Evolutionary conservation across 2,113 vertebrate genomes (phyloP), one percentile per base, ranked within the genome.

Genomic region (Solenodon paradoxus): DNA sequence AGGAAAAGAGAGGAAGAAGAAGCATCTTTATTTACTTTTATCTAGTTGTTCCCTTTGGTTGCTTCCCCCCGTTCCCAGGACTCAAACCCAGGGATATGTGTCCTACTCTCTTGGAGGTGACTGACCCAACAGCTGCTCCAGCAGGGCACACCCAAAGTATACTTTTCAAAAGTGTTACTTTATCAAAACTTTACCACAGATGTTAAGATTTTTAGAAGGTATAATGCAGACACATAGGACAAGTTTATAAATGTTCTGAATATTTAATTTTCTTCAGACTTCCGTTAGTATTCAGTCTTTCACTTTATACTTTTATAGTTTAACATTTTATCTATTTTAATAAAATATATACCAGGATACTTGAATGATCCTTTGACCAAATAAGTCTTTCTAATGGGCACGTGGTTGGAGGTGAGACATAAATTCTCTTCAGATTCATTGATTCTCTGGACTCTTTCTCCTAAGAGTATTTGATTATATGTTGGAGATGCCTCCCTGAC

Each of bases 321-420:
- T 75, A 87, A 79, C 53, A 55, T 95, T 71, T 57, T 42, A 30
- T 69, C 71, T 91, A 84, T 84, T 93, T 96, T 90, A 69, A 68
- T 83, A 42, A 87, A 42, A 49, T 55, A 53, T 55, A 35, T 20
- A 19, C n/a, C 32, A 68, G 20, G 22, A 88, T 61, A 22, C 5
- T 79, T 90, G 28, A 51, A 80, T 32, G 40, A 80, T 90, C 28
- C n/a, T 61, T 93, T 72, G 15, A 68, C 69, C 40, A 68, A 74
- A 79, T 40, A 1, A 74, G 17, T 40, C 55, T 95, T 95, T 96
- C 35, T 42, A 2, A 40, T 69, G 4, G 88, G n/a, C 32, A 63
- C 83, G 22, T 55, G 49, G 26, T 86, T 92, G 53, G 47, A 59
- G 11, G 47, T 92, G 47, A 90, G 30, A 79, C 30, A 64, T 72